Evolutionary conservation across 2,113 vertebrate species (phyloP), one percentile per base, ranked within the genome.

Genomic region (Cryptoleucopteryx plumbea): DNA sequence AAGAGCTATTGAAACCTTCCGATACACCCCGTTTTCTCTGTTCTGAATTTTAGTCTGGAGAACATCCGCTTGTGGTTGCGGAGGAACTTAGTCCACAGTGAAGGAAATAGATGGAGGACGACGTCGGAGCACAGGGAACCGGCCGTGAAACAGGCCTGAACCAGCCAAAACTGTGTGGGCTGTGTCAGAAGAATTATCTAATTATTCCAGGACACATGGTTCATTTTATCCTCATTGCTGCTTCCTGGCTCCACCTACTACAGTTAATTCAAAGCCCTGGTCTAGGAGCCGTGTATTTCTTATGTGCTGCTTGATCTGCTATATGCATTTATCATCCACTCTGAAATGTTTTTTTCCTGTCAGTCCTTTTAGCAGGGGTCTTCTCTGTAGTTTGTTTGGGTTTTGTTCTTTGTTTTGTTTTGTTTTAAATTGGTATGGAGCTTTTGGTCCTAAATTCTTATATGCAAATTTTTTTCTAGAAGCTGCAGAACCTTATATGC

Each of bases 1-100:
- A 52, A 0, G 4, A 77, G 59, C 55, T 77, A 47, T 59, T 88
- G 59, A 83, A 95, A 81, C 29, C 29, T 81, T 77, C n/a, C 6
- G 2, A 26, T 81, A 34, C 0, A 10, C n/a, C 27, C 92, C 62
- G 23, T 66, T 92, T 72, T 38, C 38, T 81, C 58, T 77, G 40
- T 48, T 96, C 62, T 74, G 59, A 88, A 32, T 93, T 90, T 59
- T 52, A 63, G 47, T 71, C 77, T 79, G 71, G 75, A 71, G 72
- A 88, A 84, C 83, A 94, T 90, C 94, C 95, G 90, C 72, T 93
- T 92, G 90, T 75, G 80, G 86, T 82, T 92, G 80, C 59, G 68
- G 75, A 83, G 63, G 67, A 94, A 78, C 93, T 86, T 53, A 78
- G 79, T 56, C 36, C 5, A 2, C 47, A 94, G 72, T 26, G 68